Evolutionary conservation across 2,888 invertebrate species (phyloP).

Genomic region (Automeris io): DNA sequence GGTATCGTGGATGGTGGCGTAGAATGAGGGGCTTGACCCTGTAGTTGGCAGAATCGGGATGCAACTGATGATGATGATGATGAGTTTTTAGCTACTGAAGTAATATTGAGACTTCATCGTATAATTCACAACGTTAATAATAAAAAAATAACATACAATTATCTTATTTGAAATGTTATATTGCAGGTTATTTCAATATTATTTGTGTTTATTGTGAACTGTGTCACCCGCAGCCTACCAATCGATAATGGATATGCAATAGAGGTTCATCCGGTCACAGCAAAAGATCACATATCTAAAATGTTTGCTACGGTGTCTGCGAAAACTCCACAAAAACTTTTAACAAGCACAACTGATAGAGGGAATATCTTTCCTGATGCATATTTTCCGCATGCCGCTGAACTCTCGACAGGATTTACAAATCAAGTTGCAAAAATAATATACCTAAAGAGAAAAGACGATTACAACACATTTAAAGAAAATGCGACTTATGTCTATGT

Average conservation of each 20-base stretch:
- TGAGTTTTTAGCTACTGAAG: no score
- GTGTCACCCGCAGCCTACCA: conserved; percentile 29
- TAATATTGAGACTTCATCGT: no score
- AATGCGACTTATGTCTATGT: conserved; percentile 34
- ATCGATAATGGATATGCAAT: conserved; percentile 45
- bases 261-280: conserved; percentile 35
- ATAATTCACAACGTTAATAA: no score
- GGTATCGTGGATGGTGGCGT: no score
- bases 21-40: no score
- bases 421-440: conserved; percentile 45
- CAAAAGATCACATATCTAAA: conserved; percentile 30
- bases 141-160: not conserved
- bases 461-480: conserved; percentile 9
- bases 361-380: conserved; percentile 25
- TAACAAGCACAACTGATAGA: conserved; percentile 12
- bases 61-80: no score
- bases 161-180: conserved; percentile 2
- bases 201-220: conserved; percentile 19
- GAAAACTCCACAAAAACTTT: conserved; percentile 38
- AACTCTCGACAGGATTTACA: conserved; percentile 29
- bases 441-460: conserved; percentile 7
- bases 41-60: no score
- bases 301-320: conserved; percentile 33
- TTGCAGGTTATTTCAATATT: conserved; percentile 29
- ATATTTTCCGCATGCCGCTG: conserved; percentile 22